Percentiles rank a stretch among this genome's conserved stretches.
Evolutionary conservation across 2,113 vertebrate species (phyloP).

Genomic region (Nesospiza acunhae): DNA sequence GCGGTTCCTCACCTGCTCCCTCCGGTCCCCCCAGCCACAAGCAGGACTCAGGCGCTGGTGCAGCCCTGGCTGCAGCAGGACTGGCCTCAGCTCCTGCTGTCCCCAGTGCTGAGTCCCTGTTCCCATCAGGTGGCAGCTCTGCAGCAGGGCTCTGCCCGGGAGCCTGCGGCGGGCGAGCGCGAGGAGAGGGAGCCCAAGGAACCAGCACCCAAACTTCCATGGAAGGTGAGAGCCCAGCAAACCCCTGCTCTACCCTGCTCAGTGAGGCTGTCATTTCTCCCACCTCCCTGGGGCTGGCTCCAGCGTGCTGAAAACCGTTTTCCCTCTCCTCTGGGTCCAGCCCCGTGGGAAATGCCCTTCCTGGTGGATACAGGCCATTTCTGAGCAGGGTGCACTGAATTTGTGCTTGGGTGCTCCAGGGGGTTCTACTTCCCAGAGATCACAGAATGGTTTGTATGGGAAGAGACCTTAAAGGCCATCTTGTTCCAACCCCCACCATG

Average conservation of each 20-base stretch:
- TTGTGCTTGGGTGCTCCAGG: background rate
- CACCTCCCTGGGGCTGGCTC: background rate
- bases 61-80: background rate
- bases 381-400: background rate
- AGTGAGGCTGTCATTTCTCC: background rate
- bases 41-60: background rate
- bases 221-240: slow-evolving; percentile 71
- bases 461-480: background rate
- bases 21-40: accelerated
- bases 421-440: background rate
- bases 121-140: slow-evolving; percentile 66
- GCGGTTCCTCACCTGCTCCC: background rate
- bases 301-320: background rate
- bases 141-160: slow-evolving; percentile 64
- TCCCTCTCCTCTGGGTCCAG: background rate
- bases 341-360: background rate
- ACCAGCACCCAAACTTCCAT: slow-evolving; percentile 53
- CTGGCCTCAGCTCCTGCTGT: background rate
- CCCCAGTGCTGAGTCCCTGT: background rate
- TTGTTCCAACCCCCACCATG: background rate
- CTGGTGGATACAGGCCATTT: background rate
- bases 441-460: background rate
- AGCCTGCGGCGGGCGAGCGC: slow-evolving; percentile 39
- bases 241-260: background rate
- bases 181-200: slow-evolving; percentile 69